A percentile compares a stretch with the other conserved stretches of the same genome.
Conservation (phyloP, 1,140 invertebrate species). For the Aphelenchoides avenae region DNA sequence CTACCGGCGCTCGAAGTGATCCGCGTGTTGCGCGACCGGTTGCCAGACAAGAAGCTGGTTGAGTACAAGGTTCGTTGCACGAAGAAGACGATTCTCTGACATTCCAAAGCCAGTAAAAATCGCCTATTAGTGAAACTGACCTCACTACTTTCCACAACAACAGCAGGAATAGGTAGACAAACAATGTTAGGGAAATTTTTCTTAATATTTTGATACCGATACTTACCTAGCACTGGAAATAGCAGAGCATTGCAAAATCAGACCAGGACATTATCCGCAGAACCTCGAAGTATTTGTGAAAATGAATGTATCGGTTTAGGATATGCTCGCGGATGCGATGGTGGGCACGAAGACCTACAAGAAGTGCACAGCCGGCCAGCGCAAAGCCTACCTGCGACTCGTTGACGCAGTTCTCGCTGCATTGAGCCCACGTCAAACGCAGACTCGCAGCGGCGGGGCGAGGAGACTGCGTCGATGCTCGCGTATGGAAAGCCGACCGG, state of each 20-base stretch:
- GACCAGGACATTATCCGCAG: not conserved
- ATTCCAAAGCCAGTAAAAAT: no score
- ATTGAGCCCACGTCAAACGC: no score
- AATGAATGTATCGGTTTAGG: slow-evolving; percentile 5
- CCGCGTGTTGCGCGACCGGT: slow-evolving; percentile 14
- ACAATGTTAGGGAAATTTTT: not conserved
- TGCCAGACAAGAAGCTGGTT: slow-evolving; percentile 21
- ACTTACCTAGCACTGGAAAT: no score
- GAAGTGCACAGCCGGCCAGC: slow-evolving; percentile 5
- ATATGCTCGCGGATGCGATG: slow-evolving; percentile 21
- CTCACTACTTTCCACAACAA: no score
- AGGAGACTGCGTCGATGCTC: no score
- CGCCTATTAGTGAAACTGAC: no score
- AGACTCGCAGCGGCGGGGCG: no score
- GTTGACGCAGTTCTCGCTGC: slow-evolving; percentile 19
- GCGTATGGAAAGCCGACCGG: no score
- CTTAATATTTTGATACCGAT: slow-evolving; percentile 10
- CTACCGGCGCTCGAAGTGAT: slow-evolving; percentile 25
- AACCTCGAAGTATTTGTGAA: not conserved
- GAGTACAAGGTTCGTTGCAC: slow-evolving; percentile 23
- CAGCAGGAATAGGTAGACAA: not conserved
- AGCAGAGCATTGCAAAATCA: no score
- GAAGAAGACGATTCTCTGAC: no score
- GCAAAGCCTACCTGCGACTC: slow-evolving; percentile 21
- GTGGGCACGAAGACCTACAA: slow-evolving; percentile 12